Evolutionary conservation across 2,888 invertebrate genomes (phyloP), one percentile per base, ranked within the genome.

Genomic region (Drosophila colorata): DNA sequence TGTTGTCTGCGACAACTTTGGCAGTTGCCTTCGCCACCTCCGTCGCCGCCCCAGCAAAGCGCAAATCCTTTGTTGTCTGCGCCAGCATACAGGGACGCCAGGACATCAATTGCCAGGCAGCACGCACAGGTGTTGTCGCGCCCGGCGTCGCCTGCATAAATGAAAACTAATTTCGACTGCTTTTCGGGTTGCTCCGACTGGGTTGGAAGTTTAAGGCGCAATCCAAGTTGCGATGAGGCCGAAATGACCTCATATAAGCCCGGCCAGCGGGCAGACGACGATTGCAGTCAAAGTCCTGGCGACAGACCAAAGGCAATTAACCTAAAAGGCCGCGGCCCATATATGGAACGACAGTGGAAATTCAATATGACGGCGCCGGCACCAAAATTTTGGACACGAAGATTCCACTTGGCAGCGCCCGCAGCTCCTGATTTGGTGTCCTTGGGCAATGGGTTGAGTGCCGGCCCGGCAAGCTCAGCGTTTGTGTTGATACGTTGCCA

Each of bases 51-150:
- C 25, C 25, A 7, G 25, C 47, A 33, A 20, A 43, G 40, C 41
- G 52, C 48, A 64, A 86, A 86, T 82, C 80, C 83, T 88, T 84
- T 84, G 84, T 84, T 84, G 88, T 88, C 87, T 86, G 72, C 68
- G 40, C 41, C 52, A 46, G 60, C 44, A 53, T 56, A 18, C 28
- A 38, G 49, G 58, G 31, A 46, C 37, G 38, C 31, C 28, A 40
- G 20, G 33, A 58, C 65, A 47, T 44, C 71, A 88, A 85, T 76
- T 86, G 72, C 88, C 78, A 48, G 38, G 55, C 47, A 69, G 68
- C 84, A 85, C 84, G 84, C 84, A 88, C 74, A 71, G 82, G 66
- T 82, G 59, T 35, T 41, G 53, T 37, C 44, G 46, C 25, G 40
- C 35, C 16, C 43, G 64, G 65, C 68, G 48, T 55, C 73, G 61